Percentiles rank a stretch among this genome's conserved stretches.
Evolutionary conservation across 2,888 invertebrate species (phyloP).

Genomic region (Eretmocerus hayati): DNA sequence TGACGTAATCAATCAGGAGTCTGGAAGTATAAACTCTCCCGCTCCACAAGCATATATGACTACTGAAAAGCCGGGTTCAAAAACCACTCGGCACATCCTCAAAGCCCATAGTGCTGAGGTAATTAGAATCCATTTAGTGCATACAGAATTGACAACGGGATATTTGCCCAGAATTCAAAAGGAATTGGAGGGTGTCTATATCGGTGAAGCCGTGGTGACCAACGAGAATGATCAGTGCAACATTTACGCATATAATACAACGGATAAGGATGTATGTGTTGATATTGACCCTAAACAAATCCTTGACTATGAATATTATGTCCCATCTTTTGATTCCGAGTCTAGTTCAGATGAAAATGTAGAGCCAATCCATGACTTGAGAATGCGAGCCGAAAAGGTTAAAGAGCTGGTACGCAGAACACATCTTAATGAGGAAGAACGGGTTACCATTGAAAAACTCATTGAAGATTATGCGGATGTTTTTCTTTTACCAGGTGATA

Average conservation of each 20-base stretch:
- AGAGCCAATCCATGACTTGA: neutral
- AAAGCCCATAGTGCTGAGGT: neutral
- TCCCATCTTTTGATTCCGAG: too few species aligned
- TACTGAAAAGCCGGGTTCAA: neutral
- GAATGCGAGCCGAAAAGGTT: neutral
- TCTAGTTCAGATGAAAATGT: too few species aligned
- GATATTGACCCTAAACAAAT: neutral
- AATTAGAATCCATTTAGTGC: neutral
- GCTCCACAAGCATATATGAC: neutral
- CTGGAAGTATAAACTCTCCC: too few species aligned
- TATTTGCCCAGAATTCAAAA: neutral
- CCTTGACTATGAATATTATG: too few species aligned
- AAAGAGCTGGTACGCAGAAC: neutral
- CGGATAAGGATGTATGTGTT: neutral
- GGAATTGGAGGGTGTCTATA: neutral
- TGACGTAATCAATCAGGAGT: neutral
- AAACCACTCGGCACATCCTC: neutral
- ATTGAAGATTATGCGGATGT: slow-evolving; percentile 2
- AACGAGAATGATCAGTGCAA: neutral
- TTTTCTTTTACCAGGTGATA: slow-evolving; percentile 9
- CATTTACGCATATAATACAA: neutral
- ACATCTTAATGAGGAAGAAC: neutral
- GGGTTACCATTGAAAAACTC: neutral
- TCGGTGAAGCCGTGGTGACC: neutral
- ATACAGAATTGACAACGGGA: neutral